A percentile compares a stretch with the other conserved stretches of the same genome.
These are phyloP conservation scores for rabbit (Oryctolagus cuniculus) DNA, from an alignment of 2,113 vertebrate species.

Conservation along the genomic window DNA sequence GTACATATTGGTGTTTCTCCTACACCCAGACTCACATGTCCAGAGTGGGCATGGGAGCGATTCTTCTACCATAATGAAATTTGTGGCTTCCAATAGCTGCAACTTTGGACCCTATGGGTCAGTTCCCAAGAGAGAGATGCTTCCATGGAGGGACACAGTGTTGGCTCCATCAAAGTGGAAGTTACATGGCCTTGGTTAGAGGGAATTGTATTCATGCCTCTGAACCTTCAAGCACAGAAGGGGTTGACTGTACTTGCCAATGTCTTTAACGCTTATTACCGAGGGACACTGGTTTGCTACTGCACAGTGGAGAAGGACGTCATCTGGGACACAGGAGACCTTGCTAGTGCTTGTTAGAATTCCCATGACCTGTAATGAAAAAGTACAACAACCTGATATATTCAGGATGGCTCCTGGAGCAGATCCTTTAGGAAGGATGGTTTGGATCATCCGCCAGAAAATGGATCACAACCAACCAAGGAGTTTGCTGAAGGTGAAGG, in stretches of 20 bases:
- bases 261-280: background rate
- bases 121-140: background rate
- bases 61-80: background rate
- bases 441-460: background rate
- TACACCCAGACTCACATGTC: background rate
- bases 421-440: background rate
- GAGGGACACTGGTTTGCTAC: background rate
- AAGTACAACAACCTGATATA: background rate
- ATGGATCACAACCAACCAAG: background rate
- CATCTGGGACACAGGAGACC: background rate
- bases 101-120: background rate
- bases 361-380: background rate
- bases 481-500: background rate
- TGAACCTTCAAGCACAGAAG: background rate
- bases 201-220: background rate
- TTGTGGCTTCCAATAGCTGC: background rate
- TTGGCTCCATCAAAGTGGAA: background rate
- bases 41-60: background rate
- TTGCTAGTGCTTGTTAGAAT: background rate
- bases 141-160: background rate
- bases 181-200: background rate
- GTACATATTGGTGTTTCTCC: background rate
- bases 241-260: background rate
- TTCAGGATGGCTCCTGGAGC: background rate
- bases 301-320: background rate